These are phyloP conservation scores for Xylocampa areola DNA, from an alignment of 2,888 invertebrate genomes.

Conservation along the genomic window DNA sequence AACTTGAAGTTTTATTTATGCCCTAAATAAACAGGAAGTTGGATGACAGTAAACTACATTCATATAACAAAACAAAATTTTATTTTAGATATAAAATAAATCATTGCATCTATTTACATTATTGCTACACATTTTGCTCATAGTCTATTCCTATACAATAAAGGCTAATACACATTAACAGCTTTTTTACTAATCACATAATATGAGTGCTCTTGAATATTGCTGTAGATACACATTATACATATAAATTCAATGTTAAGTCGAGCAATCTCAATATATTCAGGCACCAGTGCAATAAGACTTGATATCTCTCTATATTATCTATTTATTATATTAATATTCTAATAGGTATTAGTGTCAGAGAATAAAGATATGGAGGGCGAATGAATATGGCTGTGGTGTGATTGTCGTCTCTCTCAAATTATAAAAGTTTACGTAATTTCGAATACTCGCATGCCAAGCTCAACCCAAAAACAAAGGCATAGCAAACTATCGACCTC, in stretches of 20 bases:
- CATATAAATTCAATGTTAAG: conserved; percentile 36
- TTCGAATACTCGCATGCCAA: no score
- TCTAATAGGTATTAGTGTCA: background rate
- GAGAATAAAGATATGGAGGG: background rate
- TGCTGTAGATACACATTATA: conserved; percentile 18
- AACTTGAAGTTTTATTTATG: conserved; percentile 63
- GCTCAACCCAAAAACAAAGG: no score
- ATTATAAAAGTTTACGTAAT: no score
- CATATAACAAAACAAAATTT: no score
- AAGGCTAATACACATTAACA: conserved; percentile 11
- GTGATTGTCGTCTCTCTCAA: no score
- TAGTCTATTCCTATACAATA: conserved; percentile 17
- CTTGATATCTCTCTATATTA: conserved; percentile 10
- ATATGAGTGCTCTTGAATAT: conserved; percentile 26
- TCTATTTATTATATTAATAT: conserved; percentile 3
- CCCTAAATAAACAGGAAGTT: background rate
- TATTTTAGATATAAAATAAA: no score
- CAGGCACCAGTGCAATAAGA: conserved; percentile 53
- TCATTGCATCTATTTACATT: conserved; percentile 38
- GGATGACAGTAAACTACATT: no score
- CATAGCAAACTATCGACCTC: no score
- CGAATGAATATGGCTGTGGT: background rate
- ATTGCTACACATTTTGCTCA: conserved; percentile 24
- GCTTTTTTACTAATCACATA: conserved; percentile 40
- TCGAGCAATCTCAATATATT: conserved; percentile 30